phyloP scores from a whole-genome alignment of 1,140 invertebrate species.

The Bombyx mandarina region DNA sequence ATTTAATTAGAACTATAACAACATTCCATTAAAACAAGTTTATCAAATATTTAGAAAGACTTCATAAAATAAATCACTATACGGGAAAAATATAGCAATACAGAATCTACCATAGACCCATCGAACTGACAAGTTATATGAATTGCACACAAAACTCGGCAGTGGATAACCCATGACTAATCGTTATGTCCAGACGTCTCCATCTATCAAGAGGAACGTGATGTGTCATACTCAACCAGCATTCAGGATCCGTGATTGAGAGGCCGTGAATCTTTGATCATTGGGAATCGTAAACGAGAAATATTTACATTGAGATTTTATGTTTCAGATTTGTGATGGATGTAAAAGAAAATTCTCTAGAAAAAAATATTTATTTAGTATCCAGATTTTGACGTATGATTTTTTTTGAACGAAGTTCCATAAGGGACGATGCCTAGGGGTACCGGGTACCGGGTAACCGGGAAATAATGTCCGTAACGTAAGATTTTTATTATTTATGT shows the following conservation, averaged over 20 bases:
- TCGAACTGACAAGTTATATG: constrained; percentile 11
- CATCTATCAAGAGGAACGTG: constrained; percentile 23
- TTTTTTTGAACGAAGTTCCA: too few relatives aligned
- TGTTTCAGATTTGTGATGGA: too few relatives aligned
- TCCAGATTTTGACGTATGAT: too few relatives aligned
- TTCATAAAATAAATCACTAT: background rate
- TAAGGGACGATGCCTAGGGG: too few relatives aligned
- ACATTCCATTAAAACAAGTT: background rate
- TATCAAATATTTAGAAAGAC: background rate
- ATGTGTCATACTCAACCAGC: constrained; percentile 22
- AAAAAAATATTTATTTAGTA: too few relatives aligned
- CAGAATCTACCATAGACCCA: background rate
- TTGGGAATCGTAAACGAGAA: constrained; percentile 7
- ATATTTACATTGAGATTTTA: constrained; percentile 1
- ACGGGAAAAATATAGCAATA: background rate
- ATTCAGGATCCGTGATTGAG: constrained; percentile 19
- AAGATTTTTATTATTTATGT: too few relatives aligned
- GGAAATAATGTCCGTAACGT: too few relatives aligned
- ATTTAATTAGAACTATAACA: background rate
- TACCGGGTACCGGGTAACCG: too few relatives aligned
- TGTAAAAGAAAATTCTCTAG: too few relatives aligned
- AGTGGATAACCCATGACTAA: constrained; percentile 21
- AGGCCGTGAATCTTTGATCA: constrained; percentile 19
- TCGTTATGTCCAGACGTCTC: constrained; percentile 22
- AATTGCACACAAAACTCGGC: constrained; percentile 14